Conservation (phyloP, 2,888 invertebrate species). For the Orchesellides sinensis region DNA sequence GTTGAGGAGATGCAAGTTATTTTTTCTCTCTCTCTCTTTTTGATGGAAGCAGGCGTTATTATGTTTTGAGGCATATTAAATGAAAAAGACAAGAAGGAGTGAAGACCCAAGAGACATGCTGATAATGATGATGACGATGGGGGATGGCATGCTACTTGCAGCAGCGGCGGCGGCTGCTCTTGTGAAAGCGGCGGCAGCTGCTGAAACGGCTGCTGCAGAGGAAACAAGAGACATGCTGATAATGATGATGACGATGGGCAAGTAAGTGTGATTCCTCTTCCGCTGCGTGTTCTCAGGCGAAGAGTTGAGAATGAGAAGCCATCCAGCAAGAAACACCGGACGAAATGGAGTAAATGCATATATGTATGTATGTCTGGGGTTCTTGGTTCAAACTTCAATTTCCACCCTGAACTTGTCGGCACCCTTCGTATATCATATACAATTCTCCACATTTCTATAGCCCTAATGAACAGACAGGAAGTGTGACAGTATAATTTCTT, state of each 20-base stretch:
- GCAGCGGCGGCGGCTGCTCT: constrained; percentile 72
- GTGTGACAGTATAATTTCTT: constrained; percentile 48
- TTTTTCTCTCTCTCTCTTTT: too few relatives aligned
- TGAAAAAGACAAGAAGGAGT: constrained; percentile 16
- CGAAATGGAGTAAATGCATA: constrained; percentile 37
- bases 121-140: too few relatives aligned
- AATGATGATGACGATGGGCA: constrained; percentile 63
- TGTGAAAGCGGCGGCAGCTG: constrained; percentile 70
- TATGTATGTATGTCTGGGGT: too few relatives aligned
- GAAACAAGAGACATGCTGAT: constrained; percentile 34
- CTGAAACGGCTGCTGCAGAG: constrained; percentile 73
- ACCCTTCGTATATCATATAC: constrained; percentile 39
- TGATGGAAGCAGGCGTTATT: too few relatives aligned
- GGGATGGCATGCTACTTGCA: constrained; percentile 65
- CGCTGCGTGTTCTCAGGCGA: constrained; percentile 58
- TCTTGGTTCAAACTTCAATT: constrained; percentile 43
- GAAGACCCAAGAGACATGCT: constrained; percentile 13
- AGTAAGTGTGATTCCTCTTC: constrained; percentile 68
- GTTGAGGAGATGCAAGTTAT: too few relatives aligned
- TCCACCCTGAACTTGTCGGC: constrained; percentile 55
- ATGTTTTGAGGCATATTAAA: too few relatives aligned
- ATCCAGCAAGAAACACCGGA: constrained; percentile 54
- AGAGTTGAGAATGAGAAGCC: constrained; percentile 29
- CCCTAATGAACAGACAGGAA: constrained; percentile 37
- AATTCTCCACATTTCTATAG: constrained; percentile 25